Base-by-base conservation (phyloP, 2,888 invertebrate genomes). In the Salticus scenicus region DNA sequence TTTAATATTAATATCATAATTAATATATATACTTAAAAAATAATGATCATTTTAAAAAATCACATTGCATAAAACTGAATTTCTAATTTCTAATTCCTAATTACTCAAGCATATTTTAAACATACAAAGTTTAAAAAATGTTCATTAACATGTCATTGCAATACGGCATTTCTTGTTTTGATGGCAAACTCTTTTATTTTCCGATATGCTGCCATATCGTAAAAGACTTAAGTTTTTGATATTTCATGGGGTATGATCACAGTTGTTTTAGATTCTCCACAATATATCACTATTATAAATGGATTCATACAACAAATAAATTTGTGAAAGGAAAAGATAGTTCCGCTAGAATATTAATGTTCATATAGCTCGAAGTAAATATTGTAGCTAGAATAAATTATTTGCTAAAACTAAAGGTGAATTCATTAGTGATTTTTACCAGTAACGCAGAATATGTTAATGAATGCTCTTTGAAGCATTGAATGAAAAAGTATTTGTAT, bases 141-240 rank as follows among this genome's bases (percentile, higher is more conserved):
- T 57, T 57, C 24, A 57, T 57, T 57, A 57, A 57, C 24, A 24
- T 57, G 57, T 57, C 57, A 57, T 24, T 57, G 57, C 57, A 57
- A 57, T 20, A 24, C 20, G 57, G 57, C 24, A 20, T 57, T 24
- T 24, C 0, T 20, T 57, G 57, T 24, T 2, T 4, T 24, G 57
- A 57, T 57, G 57, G 57, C 2, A 20, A 24, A 20, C 24, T 57
- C 20, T 24, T 57, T 57, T 57, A 57, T 57, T 57, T 24, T 24
- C 24, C 24, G 24, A 20, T 57, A 24, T 24, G 57, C 24, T 24
- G 4, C 14, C 24, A n/a, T 57, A 24, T 57, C 57, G 57, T 5
- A 24, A 57, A 24, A 57, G 24, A 4, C 24, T n/a, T 4, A 24
- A 24, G 57, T 57, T 57, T 57, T 57, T 57, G 57, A 57, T 57